Evolutionary conservation across 2,113 vertebrate species (phyloP), one percentile per base, ranked within the genome.

Genomic region (Proteles cristata): DNA sequence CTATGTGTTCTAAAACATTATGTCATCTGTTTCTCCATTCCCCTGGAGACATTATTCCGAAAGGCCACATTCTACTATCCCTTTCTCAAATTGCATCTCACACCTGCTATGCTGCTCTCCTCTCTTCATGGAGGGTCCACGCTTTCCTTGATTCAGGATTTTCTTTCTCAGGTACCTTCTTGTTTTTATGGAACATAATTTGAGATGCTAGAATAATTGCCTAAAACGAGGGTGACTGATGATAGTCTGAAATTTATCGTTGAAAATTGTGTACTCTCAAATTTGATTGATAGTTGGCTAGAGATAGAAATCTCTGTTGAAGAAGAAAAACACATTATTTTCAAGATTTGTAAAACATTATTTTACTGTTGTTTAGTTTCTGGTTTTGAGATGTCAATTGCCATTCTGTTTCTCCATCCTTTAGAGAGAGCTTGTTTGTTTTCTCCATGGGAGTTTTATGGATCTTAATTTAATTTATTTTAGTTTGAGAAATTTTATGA

Each of bases 401-500:
- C 7, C 73, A 28, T 63, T 69, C 26, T 43, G 23, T 11, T 68
- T 69, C 15, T 81, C n/a, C 25, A 33, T 58, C 7, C 11, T 92
- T 94, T 63, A 8, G 65, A n/a, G 5, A 92, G 76, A n/a, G 65
- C 45, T 2, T 91, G 4, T 45, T 85, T 50, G 19, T 45, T 50
- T 69, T 26, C 31, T 71, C 6, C 15, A 31, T 21, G 25, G 26
- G 8, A 71, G 1, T 74, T 65, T 84, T 55, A 39, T 74, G 5
- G 10, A 91, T 80, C 31, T 43, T 80, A 91, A 48, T 79, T 43
- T 80, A 91, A 39, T 79, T 50, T 90, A 69, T 73, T 93, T 39
- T 50, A n/a, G 11, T 69, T 88, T 80, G 7, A 91, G 28, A 45
- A 69, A 55, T 50, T 66, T 86, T 71, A n/a, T 93, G 53, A 71